Evolutionary conservation across 2,797 vertebrate species (phyloP).

Genomic region (Fringilla coelebs): DNA sequence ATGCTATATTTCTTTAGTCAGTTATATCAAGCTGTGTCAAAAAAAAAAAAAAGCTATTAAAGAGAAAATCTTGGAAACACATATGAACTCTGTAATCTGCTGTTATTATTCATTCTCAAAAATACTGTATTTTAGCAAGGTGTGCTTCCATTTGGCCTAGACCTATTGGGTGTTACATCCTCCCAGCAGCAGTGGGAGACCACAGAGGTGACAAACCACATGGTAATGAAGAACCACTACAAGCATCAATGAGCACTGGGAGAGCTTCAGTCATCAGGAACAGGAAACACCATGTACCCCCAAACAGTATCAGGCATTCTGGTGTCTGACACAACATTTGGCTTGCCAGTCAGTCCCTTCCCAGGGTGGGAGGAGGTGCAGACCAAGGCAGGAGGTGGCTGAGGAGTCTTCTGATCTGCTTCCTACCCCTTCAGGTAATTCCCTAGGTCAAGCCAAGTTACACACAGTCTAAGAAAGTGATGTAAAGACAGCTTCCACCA

Average conservation of each 20-base stretch:
- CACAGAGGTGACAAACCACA: neutral
- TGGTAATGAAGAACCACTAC: neutral
- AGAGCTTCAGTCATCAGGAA: neutral
- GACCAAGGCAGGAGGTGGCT: neutral
- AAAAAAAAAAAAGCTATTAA: neutral
- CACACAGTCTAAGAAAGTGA: neutral
- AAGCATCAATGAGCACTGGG: neutral
- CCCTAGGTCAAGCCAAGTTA: neutral
- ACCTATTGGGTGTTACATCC: neutral
- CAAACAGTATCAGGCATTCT: neutral
- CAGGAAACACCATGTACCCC: neutral
- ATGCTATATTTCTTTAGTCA: neutral
- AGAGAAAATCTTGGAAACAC: neutral
- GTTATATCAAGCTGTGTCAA: neutral
- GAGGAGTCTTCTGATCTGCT: neutral
- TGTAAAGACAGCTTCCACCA: neutral
- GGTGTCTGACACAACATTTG: neutral
- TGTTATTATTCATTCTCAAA: neutral
- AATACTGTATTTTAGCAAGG: neutral
- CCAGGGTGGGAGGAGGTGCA: neutral
- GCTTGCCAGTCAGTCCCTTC: neutral
- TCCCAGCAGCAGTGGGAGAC: neutral
- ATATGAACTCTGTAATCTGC: neutral
- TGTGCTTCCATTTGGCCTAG: neutral
- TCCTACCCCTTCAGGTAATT: neutral